These are phyloP conservation scores for Crypturellus tataupa DNA, from an alignment of 2,797 vertebrate species.

Conservation along the genomic window DNA sequence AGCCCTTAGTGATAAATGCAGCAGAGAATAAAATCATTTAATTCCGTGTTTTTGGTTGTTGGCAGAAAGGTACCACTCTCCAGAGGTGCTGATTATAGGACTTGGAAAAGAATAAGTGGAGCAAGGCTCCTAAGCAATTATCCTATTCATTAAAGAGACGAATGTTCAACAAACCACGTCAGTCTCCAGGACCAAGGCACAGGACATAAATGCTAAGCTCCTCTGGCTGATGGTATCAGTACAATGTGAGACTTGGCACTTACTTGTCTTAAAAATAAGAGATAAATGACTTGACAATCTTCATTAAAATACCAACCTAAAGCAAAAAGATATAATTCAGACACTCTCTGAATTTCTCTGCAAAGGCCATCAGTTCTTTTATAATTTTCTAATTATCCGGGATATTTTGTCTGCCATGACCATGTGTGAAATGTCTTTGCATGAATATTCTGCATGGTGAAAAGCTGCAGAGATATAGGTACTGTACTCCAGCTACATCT, in stretches of 20 bases:
- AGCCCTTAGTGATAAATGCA: neutral
- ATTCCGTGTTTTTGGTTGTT: neutral
- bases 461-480: neutral
- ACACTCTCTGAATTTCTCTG: neutral
- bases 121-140: neutral
- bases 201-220: neutral
- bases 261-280: neutral
- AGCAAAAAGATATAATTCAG: neutral
- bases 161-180: neutral
- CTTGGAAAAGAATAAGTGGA: neutral
- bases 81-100: neutral
- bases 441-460: neutral
- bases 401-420: neutral
- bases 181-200: neutral
- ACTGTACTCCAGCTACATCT: neutral
- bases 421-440: neutral
- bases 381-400: neutral
- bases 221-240: neutral
- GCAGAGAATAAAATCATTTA: neutral
- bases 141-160: neutral
- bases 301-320: neutral
- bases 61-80: neutral
- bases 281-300: neutral
- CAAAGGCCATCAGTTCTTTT: neutral
- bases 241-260: neutral